These are phyloP conservation scores for Stegastes partitus DNA, from an alignment of 2,113 vertebrate species.

Conservation along the genomic window DNA sequence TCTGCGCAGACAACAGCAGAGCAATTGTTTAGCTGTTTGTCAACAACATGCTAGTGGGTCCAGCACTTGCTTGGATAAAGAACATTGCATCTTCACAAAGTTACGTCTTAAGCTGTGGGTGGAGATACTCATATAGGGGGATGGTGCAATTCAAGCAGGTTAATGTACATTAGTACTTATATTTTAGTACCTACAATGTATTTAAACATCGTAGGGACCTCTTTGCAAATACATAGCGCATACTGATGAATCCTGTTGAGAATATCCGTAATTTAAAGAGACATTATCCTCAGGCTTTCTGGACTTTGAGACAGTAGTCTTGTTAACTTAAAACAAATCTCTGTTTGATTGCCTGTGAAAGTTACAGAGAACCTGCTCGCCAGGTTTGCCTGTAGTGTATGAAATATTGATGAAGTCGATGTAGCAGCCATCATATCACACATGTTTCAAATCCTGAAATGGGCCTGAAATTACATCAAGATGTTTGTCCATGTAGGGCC, in stretches of 20 bases:
- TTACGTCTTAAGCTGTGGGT: too few relatives aligned
- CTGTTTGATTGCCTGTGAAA: neutral
- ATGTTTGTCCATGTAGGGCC: conserved; percentile 62
- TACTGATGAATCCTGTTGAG: too few relatives aligned
- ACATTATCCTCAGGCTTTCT: neutral
- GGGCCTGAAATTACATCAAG: conserved; percentile 52
- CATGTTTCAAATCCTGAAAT: conserved; percentile 52
- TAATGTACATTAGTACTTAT: too few relatives aligned
- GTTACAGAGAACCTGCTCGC: neutral
- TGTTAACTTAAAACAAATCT: neutral
- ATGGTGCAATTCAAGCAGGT: too few relatives aligned
- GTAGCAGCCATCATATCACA: conserved; percentile 28
- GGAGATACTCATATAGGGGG: too few relatives aligned
- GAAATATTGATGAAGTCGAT: conserved; percentile 32
- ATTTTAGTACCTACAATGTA: too few relatives aligned
- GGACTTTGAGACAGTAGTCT: neutral
- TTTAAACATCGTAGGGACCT: too few relatives aligned
- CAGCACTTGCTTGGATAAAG: too few relatives aligned
- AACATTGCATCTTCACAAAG: too few relatives aligned
- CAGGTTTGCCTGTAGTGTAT: neutral
- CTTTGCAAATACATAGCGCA: neutral
- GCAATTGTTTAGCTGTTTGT: too few relatives aligned
- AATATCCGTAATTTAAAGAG: neutral
- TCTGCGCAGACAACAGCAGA: too few relatives aligned
- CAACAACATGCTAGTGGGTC: too few relatives aligned